Percentiles rank a stretch among this genome's conserved stretches.
phyloP scores from a whole-genome alignment of 2,797 vertebrate genomes.

The Spea hammondii region DNA sequence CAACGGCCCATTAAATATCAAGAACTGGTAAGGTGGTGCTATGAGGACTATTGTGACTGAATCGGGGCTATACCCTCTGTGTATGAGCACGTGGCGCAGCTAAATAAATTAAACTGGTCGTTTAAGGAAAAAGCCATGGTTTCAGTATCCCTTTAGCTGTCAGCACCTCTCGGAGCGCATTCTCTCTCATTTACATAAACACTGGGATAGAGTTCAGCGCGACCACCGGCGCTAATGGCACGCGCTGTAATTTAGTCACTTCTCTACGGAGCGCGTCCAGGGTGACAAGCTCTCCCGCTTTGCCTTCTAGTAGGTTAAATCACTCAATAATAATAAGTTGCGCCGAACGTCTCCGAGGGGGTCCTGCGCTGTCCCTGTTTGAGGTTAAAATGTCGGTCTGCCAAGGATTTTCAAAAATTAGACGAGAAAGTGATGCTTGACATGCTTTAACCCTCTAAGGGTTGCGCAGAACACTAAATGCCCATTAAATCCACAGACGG shows the following conservation, averaged over 20 bases:
- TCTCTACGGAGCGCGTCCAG: slow-evolving; percentile 74
- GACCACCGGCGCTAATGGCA: slow-evolving; percentile 73
- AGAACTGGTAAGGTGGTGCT: too few relatives aligned
- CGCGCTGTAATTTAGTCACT: slow-evolving; percentile 80
- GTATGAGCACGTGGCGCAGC: slow-evolving; percentile 14
- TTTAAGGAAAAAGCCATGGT: slow-evolving; percentile 57
- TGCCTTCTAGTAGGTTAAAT: slow-evolving; percentile 80
- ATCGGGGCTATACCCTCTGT: background rate
- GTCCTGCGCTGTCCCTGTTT: slow-evolving; percentile 63
- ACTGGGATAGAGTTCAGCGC: slow-evolving; percentile 71
- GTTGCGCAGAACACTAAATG: background rate
- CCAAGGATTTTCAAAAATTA: slow-evolving; percentile 49
- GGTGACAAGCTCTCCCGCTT: slow-evolving; percentile 72
- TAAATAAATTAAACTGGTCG: slow-evolving; percentile 42
- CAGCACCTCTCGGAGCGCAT: slow-evolving; percentile 72
- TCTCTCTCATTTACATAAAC: slow-evolving; percentile 76
- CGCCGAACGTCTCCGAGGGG: slow-evolving; percentile 71
- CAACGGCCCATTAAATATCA: too few relatives aligned
- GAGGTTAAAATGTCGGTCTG: slow-evolving; percentile 65
- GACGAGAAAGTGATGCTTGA: slow-evolving; percentile 64
- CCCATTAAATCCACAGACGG: too few relatives aligned
- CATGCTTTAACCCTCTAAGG: slow-evolving; percentile 42
- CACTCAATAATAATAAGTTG: slow-evolving; percentile 81
- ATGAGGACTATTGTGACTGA: too few relatives aligned
- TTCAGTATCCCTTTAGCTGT: slow-evolving; percentile 67